These are phyloP conservation scores for Masnerella sp. DNA, from an alignment of 2,888 invertebrate genomes.

Conservation along the genomic window DNA sequence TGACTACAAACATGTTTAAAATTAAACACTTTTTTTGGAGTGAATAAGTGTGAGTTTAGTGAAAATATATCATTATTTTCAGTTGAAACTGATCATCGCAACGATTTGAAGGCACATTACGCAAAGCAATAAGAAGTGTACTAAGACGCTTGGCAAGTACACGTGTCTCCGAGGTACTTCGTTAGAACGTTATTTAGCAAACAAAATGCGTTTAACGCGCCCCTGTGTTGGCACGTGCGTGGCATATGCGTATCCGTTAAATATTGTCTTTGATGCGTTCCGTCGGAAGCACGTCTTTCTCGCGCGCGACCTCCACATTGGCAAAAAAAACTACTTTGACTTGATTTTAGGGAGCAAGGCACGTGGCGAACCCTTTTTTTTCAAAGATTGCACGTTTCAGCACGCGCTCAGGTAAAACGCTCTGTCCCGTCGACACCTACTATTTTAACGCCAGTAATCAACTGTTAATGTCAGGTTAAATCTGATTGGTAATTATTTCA, in stretches of 20 bases:
- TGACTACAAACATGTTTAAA: no score
- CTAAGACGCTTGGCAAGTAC: constrained; percentile 44
- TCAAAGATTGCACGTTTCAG: constrained; percentile 63
- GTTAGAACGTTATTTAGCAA: constrained; percentile 75
- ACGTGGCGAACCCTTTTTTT: constrained; percentile 71
- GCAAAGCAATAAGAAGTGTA: no score
- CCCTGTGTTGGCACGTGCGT: constrained; percentile 75
- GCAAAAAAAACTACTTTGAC: constrained; percentile 73
- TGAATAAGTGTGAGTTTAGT: no score
- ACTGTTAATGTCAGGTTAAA: no score
- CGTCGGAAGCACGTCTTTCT: constrained; percentile 72
- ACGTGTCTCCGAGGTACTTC: constrained; percentile 64
- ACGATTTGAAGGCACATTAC: no score
- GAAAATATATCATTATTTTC: no score
- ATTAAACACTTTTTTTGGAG: no score
- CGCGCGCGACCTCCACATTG: constrained; percentile 55
- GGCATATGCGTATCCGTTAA: constrained; percentile 75
- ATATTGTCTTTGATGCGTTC: constrained; percentile 77
- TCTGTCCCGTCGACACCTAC: constrained; percentile 40
- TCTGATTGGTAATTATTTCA: no score
- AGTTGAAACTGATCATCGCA: no score
- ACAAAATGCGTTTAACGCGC: constrained; percentile 75
- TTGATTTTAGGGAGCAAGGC: constrained; percentile 74
- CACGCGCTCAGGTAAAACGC: constrained; percentile 75
- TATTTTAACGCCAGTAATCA: no score